Conservation (phyloP, 2,113 vertebrate species). For the Naja naja region DNA sequence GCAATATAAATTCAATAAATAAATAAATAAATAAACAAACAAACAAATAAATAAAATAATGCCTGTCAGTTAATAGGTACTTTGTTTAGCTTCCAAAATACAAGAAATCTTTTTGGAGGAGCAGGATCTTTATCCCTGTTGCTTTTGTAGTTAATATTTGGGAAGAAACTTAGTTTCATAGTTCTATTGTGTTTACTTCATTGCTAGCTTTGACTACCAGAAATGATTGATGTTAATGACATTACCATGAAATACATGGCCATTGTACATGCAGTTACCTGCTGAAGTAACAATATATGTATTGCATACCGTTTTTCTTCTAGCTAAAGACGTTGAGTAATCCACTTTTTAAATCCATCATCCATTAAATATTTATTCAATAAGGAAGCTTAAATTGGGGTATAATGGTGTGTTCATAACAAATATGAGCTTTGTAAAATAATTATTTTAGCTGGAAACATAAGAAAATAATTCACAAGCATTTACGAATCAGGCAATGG, state of each 20-base stretch:
- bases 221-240: neutral
- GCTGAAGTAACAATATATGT: neutral
- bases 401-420: neutral
- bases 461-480: neutral
- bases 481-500: neutral
- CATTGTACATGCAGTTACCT: neutral
- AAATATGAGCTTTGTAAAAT: neutral
- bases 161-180: neutral
- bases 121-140: neutral
- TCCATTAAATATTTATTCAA: conserved; percentile 2
- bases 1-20: too few species aligned
- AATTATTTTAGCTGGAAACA: neutral
- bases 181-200: neutral
- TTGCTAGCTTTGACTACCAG: neutral
- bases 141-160: neutral
- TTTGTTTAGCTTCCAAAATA: neutral
- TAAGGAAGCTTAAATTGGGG: neutral
- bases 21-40: too few species aligned
- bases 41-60: too few species aligned
- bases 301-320: neutral
- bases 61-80: neutral
- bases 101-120: neutral
- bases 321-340: neutral
- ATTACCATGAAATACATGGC: neutral
- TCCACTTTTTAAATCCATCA: neutral